phyloP scores from a whole-genome alignment of 2,888 invertebrate species.

The Halocaridina rubra region DNA sequence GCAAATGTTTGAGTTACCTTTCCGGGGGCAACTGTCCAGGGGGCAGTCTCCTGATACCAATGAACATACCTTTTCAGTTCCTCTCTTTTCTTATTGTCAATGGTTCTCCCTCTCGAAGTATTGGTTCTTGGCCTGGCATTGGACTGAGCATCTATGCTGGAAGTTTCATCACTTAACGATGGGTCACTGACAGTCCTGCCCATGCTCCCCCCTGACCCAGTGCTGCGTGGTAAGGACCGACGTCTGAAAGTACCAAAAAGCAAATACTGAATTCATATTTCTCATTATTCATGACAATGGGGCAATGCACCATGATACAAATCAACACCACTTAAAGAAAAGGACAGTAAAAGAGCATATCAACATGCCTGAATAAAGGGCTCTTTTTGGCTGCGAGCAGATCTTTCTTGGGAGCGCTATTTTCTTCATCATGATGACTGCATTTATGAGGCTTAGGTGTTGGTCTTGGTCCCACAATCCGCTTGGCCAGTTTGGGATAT shows the following conservation, averaged over 20 bases:
- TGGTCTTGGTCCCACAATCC: conserved; percentile 65
- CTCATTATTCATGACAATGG: not conserved
- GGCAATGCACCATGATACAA: too few relatives aligned
- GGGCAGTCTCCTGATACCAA: too few relatives aligned
- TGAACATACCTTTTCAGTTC: conserved; percentile 49
- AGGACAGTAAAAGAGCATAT: too few relatives aligned
- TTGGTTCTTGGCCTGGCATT: not conserved
- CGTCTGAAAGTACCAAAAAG: not conserved
- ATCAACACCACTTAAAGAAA: too few relatives aligned
- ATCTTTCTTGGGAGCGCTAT: not conserved
- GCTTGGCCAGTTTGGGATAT: conserved; percentile 83
- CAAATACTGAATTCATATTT: not conserved
- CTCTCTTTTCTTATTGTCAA: conserved; percentile 52
- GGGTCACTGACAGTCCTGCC: conserved; percentile 52
- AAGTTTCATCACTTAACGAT: conserved; percentile 25
- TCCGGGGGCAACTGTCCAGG: too few relatives aligned
- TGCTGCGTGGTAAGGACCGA: conserved; percentile 44
- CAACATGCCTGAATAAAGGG: conserved; percentile 53
- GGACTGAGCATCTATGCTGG: not conserved
- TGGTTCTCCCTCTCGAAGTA: conserved; percentile 15
- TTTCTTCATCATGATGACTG: not conserved
- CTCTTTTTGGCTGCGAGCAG: conserved; percentile 15
- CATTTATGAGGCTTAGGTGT: conserved; percentile 45
- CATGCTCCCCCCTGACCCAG: conserved; percentile 4
- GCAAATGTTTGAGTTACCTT: too few relatives aligned